Conservation (phyloP, 2,113 vertebrate genomes). For the Phoxinus phoxinus region DNA sequence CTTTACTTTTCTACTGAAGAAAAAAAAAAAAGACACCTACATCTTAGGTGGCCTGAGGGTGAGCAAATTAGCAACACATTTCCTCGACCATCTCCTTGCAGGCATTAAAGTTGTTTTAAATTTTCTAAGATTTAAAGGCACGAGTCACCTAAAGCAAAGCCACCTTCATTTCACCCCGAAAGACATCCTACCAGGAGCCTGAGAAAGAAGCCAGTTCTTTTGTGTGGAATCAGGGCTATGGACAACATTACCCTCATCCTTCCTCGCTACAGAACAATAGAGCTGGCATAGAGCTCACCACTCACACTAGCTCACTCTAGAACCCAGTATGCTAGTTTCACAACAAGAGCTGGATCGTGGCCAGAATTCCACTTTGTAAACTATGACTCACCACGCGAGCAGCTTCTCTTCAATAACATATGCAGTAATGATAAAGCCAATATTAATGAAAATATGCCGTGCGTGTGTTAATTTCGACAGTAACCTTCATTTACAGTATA, state of each 20-base stretch:
- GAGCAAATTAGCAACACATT: too few species aligned
- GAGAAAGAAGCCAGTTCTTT: conserved; percentile 36
- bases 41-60: too few species aligned
- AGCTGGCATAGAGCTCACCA: conserved; percentile 1
- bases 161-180: conserved; percentile 43
- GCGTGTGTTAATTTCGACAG: too few species aligned
- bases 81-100: neutral
- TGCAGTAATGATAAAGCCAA: conserved; percentile 24
- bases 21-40: too few species aligned
- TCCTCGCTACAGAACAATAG: conserved; percentile 43
- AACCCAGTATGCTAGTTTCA: conserved; percentile 20
- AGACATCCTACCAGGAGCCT: conserved; percentile 45
- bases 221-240: conserved; percentile 38
- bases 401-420: conserved; percentile 46
- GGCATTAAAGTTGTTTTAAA: neutral
- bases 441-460: conserved; percentile 7
- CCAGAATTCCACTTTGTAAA: conserved; percentile 34
- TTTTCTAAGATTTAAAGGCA: conserved; percentile 13
- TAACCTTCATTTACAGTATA: too few species aligned
- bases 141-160: conserved; percentile 1
- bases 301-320: conserved; percentile 51
- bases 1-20: too few species aligned
- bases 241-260: conserved; percentile 47
- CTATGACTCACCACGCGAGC: conserved; percentile 33
- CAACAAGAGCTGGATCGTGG: conserved; percentile 6